Evolutionary conservation across 2,113 vertebrate genomes (phyloP).

Genomic region (Upupa epops): DNA sequence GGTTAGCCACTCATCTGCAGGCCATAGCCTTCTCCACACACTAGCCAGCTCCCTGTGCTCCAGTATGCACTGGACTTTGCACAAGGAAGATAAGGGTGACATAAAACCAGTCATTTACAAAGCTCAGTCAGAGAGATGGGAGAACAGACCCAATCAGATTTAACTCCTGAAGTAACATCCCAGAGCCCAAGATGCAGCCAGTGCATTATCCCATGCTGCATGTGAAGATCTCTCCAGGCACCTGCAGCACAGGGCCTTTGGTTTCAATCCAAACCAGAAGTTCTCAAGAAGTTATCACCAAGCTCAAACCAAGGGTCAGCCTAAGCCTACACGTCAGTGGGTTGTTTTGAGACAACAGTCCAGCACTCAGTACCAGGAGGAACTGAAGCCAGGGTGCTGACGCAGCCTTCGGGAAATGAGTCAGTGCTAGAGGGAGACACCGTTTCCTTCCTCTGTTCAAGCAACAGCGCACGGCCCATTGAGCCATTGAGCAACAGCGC

Average conservation of each 20-base stretch:
- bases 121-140: not conserved
- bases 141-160: not conserved
- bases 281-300: not conserved
- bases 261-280: not conserved
- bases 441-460: constrained; percentile 39
- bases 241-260: not conserved
- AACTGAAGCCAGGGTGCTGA: not conserved
- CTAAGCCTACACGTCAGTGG: not conserved
- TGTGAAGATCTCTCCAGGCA: not conserved
- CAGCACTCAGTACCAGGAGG: accelerated
- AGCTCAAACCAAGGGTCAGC: not conserved
- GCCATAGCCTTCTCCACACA: not conserved
- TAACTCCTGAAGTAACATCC: not conserved
- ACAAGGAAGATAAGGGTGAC: accelerated
- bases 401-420: constrained; percentile 49
- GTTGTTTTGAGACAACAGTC: not conserved
- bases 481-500: not conserved
- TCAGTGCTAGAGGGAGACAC: constrained; percentile 28
- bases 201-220: not conserved
- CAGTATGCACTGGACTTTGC: not conserved
- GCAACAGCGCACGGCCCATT: not conserved
- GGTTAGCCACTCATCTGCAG: not conserved
- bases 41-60: not conserved
- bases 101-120: not conserved
- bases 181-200: not conserved